Conservation (phyloP, 2,113 vertebrate species). For the Acanthisitta chloris region DNA sequence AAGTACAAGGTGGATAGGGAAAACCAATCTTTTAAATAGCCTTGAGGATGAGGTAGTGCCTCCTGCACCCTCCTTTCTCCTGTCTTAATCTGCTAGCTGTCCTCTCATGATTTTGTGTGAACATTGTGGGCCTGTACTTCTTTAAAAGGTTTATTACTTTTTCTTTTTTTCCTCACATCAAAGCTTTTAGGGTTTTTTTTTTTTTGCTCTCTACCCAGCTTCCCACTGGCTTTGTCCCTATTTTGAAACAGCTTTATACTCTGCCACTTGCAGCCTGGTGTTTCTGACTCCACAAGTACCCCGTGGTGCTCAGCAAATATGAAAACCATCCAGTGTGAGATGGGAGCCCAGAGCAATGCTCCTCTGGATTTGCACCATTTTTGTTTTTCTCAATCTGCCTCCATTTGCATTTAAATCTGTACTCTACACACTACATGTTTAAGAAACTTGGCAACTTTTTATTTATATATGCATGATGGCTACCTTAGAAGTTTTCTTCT, state of each 20-base stretch:
- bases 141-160: neutral
- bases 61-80: neutral
- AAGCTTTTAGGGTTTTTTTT: neutral
- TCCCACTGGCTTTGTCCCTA: neutral
- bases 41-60: neutral
- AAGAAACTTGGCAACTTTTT: neutral
- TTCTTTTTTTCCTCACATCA: neutral
- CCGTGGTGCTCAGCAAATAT: conserved; percentile 9
- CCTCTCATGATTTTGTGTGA: neutral
- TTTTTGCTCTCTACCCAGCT: neutral
- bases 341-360: conserved; percentile 22
- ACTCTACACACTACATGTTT: neutral
- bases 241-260: neutral
- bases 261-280: neutral
- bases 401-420: conserved; percentile 47
- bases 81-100: neutral
- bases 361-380: conserved; percentile 20
- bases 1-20: neutral
- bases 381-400: conserved; percentile 26
- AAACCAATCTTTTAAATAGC: neutral
- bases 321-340: conserved; percentile 41
- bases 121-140: rapidly evolving
- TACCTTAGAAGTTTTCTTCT: neutral
- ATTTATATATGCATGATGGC: neutral
- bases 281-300: conserved; percentile 10